Evolutionary conservation across 2,113 vertebrate genomes (phyloP).

Genomic region (Platysteira castanea): DNA sequence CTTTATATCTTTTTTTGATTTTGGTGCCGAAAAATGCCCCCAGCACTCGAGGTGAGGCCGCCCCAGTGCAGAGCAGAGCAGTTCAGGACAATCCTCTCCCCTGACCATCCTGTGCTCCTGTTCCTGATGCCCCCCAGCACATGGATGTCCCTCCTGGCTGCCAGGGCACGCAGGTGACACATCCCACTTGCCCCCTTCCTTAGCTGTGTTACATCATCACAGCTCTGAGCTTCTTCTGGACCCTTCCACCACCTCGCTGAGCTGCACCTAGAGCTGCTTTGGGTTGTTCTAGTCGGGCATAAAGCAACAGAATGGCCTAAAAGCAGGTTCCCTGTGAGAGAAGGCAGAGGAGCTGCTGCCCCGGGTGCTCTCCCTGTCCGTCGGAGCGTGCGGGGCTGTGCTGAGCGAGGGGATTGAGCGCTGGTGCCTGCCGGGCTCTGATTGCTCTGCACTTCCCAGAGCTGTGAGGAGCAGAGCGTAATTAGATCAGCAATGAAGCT

Average conservation of each 20-base stretch:
- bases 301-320: background rate
- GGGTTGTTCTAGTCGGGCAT: background rate
- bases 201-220: background rate
- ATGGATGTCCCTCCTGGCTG: background rate
- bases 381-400: background rate
- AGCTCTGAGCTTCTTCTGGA: background rate
- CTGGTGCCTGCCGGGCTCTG: background rate
- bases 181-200: background rate
- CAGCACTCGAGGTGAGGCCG: fast-evolving
- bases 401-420: background rate
- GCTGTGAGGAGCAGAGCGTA: background rate
- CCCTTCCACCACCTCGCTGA: background rate
- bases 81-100: background rate
- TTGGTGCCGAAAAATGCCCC: background rate
- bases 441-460: constrained; percentile 4
- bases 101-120: fast-evolving
- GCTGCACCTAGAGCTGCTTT: background rate
- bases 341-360: background rate
- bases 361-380: background rate
- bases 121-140: background rate
- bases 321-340: background rate
- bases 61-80: background rate
- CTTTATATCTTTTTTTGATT: background rate
- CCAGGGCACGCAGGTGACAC: background rate
- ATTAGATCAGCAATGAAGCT: constrained; percentile 26